A percentile compares a stretch with the other conserved stretches of the same genome.
These are phyloP conservation scores for Anguilla rostrata DNA, from an alignment of 2,113 vertebrate species.

Conservation along the genomic window DNA sequence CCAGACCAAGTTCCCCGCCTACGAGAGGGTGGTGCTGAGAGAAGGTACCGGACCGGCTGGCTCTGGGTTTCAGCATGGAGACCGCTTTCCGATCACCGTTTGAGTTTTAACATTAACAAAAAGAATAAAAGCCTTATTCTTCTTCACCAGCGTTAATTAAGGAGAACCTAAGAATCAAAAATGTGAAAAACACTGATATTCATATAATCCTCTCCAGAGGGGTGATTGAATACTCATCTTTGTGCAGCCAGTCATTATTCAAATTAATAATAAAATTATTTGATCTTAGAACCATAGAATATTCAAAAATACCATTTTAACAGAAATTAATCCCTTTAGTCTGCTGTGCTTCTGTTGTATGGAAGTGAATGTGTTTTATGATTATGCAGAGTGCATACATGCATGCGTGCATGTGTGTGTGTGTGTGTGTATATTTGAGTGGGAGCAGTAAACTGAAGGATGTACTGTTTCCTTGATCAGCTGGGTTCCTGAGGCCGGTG, in stretches of 20 bases:
- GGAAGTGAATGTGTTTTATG: not conserved
- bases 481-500: conserved; percentile 95
- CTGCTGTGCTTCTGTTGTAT: not conserved
- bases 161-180: not conserved
- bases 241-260: not conserved
- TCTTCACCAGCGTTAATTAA: not conserved
- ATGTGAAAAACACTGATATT: not conserved
- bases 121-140: not conserved
- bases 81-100: not conserved
- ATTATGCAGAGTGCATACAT: not conserved
- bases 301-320: not conserved
- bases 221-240: not conserved
- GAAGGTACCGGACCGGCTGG: conserved; percentile 75
- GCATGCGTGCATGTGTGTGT: not conserved
- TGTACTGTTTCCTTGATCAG: conserved; percentile 57
- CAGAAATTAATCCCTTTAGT: not conserved
- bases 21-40: conserved; percentile 95
- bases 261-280: not conserved
- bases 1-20: conserved; percentile 97
- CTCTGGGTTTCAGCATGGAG: not conserved
- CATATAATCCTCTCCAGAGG: no score
- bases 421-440: not conserved
- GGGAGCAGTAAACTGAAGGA: not conserved
- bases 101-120: not conserved
- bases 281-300: not conserved